phyloP scores from a whole-genome alignment of 2,113 vertebrate genomes.

The Cyprinodon variegatus region DNA sequence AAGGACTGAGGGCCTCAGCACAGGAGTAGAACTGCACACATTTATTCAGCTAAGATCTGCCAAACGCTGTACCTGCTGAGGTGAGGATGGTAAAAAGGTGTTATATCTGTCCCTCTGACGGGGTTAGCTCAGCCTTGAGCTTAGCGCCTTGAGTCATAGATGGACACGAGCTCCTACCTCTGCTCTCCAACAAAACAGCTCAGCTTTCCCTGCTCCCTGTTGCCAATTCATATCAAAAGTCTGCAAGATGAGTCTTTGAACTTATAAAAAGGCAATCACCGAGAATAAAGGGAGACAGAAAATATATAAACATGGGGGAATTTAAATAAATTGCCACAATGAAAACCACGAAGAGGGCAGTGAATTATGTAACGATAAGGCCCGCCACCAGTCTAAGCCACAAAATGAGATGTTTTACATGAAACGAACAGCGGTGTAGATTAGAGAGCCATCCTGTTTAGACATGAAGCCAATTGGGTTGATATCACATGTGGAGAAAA shows the following conservation, averaged over 20 bases:
- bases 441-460: constrained; percentile 77
- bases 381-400: constrained; percentile 72
- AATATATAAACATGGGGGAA: constrained; percentile 80
- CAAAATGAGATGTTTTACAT: constrained; percentile 81
- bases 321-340: constrained; percentile 79
- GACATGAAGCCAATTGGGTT: constrained; percentile 79
- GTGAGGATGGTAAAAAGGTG: constrained; percentile 50
- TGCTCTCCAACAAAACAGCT: constrained; percentile 62
- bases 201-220: constrained; percentile 17
- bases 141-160: constrained; percentile 56
- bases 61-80: constrained; percentile 55
- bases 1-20: constrained; percentile 57
- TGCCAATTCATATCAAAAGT: constrained; percentile 73
- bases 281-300: constrained; percentile 74
- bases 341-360: constrained; percentile 70
- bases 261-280: constrained; percentile 76
- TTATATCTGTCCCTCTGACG: constrained; percentile 58
- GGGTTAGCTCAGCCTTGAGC: constrained; percentile 56
- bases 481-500: constrained; percentile 75
- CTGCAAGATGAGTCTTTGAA: constrained; percentile 77
- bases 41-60: constrained; percentile 46
- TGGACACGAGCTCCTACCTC: constrained; percentile 53
- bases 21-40: constrained; percentile 54
- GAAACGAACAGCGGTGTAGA: constrained; percentile 77
- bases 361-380: constrained; percentile 78